Base-by-base conservation (phyloP, 2,113 vertebrate species). In the Casuarius casuarius region DNA sequence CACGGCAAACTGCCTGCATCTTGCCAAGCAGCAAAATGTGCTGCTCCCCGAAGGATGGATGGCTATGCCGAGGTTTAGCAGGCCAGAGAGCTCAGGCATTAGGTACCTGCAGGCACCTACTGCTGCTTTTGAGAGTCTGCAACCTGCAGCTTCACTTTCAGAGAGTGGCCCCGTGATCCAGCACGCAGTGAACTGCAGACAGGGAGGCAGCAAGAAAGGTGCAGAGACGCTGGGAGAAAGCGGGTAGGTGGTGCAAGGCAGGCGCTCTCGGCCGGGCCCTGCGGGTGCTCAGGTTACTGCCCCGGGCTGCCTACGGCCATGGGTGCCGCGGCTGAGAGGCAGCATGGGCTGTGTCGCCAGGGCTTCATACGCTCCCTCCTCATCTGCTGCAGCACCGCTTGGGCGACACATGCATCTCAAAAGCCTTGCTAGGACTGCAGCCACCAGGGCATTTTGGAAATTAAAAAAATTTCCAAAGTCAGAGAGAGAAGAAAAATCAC, bases 171-270 rank as follows among this genome's bases (percentile, higher is more conserved):
- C 48, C 14, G 13, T 56, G 23, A 40, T 66, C 49, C 2, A 4
- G 28, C 2, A 40, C 3, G 38, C 56, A 48, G 48, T 49, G n/a
- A 38, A 8, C 28, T 76, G 52, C n/a, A 1, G 23, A 4, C 51
- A 4, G 0, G 5, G 20, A 0, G 58, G 71, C 87, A 90, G 54
- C 75, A 29, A 4, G 35, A 5, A 52, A 35, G 40, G 40, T 21
- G 56, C 67, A n/a, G 62, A 21, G 56, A 31, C 0, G 0, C 0
- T 5, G 26, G 38, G 61, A 87, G 52, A 25, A 48, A 31, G 3
- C 72, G n/a, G 68, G 40, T 0, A 10, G 68, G 49, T n/a, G 63
- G 25, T 48, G 56, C 12, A 56, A 67, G 63, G 14, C 3, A 22
- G 67, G 40, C 15, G 44, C 6, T 33, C n/a, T 33, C 0, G 1